Evolutionary conservation across 2,888 invertebrate species (phyloP).

Genomic region (Herminia tarsipennalis): DNA sequence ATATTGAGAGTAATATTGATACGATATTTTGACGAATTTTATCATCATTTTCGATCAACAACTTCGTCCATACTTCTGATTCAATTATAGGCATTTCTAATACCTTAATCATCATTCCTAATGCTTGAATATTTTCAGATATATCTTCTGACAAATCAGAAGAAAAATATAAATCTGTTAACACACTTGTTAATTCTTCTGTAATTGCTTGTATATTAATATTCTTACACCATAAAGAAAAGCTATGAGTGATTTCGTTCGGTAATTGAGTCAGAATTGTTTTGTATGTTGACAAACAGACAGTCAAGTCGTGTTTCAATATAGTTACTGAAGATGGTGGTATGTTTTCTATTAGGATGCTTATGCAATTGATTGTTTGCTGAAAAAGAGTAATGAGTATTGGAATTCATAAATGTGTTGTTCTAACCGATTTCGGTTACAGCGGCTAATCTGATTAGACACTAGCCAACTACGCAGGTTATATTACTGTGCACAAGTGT

Average conservation of each 20-base stretch:
- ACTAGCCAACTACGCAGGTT: too few relatives aligned
- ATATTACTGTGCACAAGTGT: too few relatives aligned
- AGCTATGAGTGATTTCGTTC: slow-evolving; percentile 8
- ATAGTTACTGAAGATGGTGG: slow-evolving; percentile 30
- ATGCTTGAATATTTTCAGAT: slow-evolving; percentile 18
- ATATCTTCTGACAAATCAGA: slow-evolving; percentile 23
- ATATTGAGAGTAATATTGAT: slow-evolving; percentile 47
- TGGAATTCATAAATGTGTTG: too few relatives aligned
- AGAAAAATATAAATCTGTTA: slow-evolving; percentile 33
- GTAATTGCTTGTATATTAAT: slow-evolving; percentile 43
- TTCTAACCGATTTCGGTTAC: too few relatives aligned
- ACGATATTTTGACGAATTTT: slow-evolving; percentile 7
- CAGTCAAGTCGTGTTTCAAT: slow-evolving; percentile 32
- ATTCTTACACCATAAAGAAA: slow-evolving; percentile 35
- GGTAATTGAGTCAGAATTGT: slow-evolving; percentile 15
- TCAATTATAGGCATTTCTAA: slow-evolving; percentile 15
- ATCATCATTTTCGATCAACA: not conserved
- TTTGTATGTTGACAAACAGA: slow-evolving; percentile 36
- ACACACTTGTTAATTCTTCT: slow-evolving; percentile 3
- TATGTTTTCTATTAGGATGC: slow-evolving; percentile 37
- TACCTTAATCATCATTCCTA: slow-evolving; percentile 42
- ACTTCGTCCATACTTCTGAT: slow-evolving; percentile 6
- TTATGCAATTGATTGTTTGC: slow-evolving; percentile 47
- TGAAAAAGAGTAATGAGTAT: slow-evolving; percentile 40
- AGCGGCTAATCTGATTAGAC: too few relatives aligned